A percentile compares a stretch with the other conserved stretches of the same genome.
Evolutionary conservation across 2,888 invertebrate genomes (phyloP).

Genomic region (Temnothorax rugatulus): DNA sequence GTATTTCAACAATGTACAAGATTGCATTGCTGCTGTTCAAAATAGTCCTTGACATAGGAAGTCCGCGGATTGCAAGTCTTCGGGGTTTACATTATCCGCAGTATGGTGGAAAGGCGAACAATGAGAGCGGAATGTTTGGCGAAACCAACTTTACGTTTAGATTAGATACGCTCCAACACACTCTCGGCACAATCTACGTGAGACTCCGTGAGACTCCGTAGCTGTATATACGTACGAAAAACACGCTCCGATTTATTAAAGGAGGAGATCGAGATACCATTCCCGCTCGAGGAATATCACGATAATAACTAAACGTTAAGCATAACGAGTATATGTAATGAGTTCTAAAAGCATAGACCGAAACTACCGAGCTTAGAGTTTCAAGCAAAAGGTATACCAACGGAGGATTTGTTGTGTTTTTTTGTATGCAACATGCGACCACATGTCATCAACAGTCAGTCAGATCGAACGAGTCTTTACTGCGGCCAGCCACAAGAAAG

Average conservation of each 20-base stretch:
- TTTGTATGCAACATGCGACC: slow-evolving; percentile 86
- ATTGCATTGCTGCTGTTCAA: slow-evolving; percentile 44
- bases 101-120: slow-evolving; percentile 41
- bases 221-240: slow-evolving; percentile 40
- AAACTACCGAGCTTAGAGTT: slow-evolving; percentile 74
- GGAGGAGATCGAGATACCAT: slow-evolving; percentile 13
- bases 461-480: slow-evolving; percentile 99
- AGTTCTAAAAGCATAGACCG: slow-evolving; percentile 50
- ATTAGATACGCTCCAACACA: slow-evolving; percentile 39
- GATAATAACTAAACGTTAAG: slow-evolving; percentile 36
- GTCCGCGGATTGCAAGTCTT: slow-evolving; percentile 70
- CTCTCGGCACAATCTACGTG: slow-evolving; percentile 43
- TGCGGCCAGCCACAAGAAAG: slow-evolving; percentile 98
- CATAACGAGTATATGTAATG: slow-evolving; percentile 25
- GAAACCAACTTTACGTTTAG: slow-evolving; percentile 53
- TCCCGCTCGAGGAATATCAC: slow-evolving; percentile 23
- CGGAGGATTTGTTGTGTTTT: slow-evolving; percentile 86
- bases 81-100: slow-evolving; percentile 54
- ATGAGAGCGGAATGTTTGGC: slow-evolving; percentile 50
- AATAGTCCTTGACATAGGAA: slow-evolving; percentile 68
- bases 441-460: slow-evolving; percentile 92
- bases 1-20: neutral
- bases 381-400: slow-evolving; percentile 82
- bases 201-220: slow-evolving; percentile 46
- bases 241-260: slow-evolving; percentile 37